These are phyloP conservation scores for Muricea muricata DNA, from an alignment of 92 coral and sea anemone species.

Conservation along the genomic window DNA sequence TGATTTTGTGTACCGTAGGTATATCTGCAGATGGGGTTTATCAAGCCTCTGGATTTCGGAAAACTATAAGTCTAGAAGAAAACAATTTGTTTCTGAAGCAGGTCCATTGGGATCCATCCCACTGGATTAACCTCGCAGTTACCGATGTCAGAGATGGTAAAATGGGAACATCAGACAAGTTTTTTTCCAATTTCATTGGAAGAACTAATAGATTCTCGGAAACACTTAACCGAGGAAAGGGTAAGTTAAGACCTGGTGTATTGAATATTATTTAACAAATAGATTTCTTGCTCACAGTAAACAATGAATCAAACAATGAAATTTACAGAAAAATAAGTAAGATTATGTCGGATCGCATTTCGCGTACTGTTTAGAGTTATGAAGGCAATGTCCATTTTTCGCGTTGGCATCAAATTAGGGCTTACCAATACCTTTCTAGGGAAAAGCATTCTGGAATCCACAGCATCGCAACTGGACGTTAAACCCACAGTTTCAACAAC, in stretches of 20 bases:
- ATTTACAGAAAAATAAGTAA: background rate
- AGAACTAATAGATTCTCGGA: slow-evolving; percentile 1
- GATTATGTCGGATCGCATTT: background rate
- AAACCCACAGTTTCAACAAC: background rate
- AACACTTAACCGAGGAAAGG: background rate
- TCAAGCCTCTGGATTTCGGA: background rate
- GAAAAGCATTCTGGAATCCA: background rate
- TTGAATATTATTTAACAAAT: too few species aligned
- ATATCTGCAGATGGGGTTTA: background rate
- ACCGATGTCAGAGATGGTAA: background rate
- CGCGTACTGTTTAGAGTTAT: too few species aligned
- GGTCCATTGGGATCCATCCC: slow-evolving; percentile 2
- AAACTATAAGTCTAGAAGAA: background rate
- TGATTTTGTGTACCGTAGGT: background rate
- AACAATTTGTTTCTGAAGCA: background rate
- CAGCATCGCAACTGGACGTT: background rate
- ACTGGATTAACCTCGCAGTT: slow-evolving; percentile 23
- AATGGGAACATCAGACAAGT: background rate
- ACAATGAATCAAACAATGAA: background rate
- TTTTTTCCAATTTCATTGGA: background rate
- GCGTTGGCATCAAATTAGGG: too few species aligned
- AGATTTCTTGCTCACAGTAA: background rate
- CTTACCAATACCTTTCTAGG: too few species aligned
- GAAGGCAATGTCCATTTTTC: too few species aligned
- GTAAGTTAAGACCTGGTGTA: too few species aligned